Evolutionary conservation across 1,140 invertebrate genomes (phyloP).

Genomic region (Stegodyphus dumicola): DNA sequence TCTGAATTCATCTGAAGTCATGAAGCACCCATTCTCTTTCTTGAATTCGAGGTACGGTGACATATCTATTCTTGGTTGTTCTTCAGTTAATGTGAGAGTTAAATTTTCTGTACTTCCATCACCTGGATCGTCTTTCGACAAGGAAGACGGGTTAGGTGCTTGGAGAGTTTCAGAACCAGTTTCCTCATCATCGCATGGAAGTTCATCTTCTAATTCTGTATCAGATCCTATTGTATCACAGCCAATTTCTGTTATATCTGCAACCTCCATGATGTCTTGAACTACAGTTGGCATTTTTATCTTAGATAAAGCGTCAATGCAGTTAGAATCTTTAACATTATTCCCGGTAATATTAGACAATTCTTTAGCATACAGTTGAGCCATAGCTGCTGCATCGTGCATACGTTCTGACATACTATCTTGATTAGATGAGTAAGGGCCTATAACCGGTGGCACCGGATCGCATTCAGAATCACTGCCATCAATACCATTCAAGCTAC

Average conservation of each 20-base stretch:
- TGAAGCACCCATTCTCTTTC: neutral
- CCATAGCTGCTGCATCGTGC: conserved; percentile 64
- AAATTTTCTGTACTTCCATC: conserved; percentile 57
- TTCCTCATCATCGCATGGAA: conserved; percentile 64
- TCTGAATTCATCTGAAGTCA: conserved; percentile 70
- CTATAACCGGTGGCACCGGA: neutral
- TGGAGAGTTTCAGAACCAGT: conserved; percentile 36
- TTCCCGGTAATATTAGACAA: conserved; percentile 55
- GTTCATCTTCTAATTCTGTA: conserved; percentile 68
- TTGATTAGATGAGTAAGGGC: conserved; percentile 2
- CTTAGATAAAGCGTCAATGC: conserved; percentile 72
- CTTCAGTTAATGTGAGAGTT: conserved; percentile 29
- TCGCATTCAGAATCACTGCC: conserved; percentile 70
- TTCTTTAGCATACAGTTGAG: conserved; percentile 64
- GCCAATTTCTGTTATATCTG: conserved; percentile 69
- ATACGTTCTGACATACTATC: conserved; percentile 61
- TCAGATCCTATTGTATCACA: conserved; percentile 72
- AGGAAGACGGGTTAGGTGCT: neutral
- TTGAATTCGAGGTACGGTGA: conserved; percentile 19
- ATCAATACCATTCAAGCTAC: conserved; percentile 83
- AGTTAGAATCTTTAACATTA: conserved; percentile 65
- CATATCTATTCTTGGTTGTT: neutral
- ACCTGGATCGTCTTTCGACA: conserved; percentile 11
- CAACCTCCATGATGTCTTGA: conserved; percentile 74
- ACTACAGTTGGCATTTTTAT: conserved; percentile 75